A percentile compares a stretch with the other conserved stretches of the same genome.
phyloP scores from a whole-genome alignment of 1,140 invertebrate species.

The Cherax quadricarinatus region DNA sequence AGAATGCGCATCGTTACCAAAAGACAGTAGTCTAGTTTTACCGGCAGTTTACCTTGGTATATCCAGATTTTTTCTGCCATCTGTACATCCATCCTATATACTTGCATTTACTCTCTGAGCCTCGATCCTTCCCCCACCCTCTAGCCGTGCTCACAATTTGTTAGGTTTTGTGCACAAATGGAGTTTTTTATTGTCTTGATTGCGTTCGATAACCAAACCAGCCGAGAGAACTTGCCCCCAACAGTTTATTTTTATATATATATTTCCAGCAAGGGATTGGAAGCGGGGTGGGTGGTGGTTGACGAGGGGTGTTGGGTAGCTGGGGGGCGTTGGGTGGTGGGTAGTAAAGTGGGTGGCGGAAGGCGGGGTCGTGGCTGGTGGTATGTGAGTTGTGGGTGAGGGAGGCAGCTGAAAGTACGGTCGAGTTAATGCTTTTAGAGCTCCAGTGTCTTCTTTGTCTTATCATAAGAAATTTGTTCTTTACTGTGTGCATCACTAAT shows the following conservation, averaged over 20 bases:
- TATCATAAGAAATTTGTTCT: too few relatives aligned
- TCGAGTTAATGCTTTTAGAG: neutral
- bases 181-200: slow-evolving; percentile 37
- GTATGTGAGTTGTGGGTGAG: neutral
- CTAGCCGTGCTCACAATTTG: neutral
- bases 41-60: neutral
- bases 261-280: too few relatives aligned
- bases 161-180: slow-evolving; percentile 22
- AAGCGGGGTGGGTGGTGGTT: too few relatives aligned
- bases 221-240: neutral
- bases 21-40: too few relatives aligned
- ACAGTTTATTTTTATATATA: slow-evolving; percentile 1
- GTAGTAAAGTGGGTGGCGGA: too few relatives aligned
- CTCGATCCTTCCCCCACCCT: neutral
- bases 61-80: neutral
- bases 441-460: neutral
- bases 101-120: too few relatives aligned
- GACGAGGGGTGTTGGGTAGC: too few relatives aligned
- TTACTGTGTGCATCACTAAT: too few relatives aligned
- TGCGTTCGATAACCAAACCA: slow-evolving; percentile 27
- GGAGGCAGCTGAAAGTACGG: neutral
- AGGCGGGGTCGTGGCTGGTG: too few relatives aligned
- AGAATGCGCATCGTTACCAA: too few relatives aligned
- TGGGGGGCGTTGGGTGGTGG: too few relatives aligned
- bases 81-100: neutral